Evolutionary conservation across 2,113 vertebrate genomes (phyloP).

Genomic region (Gulo gulo): DNA sequence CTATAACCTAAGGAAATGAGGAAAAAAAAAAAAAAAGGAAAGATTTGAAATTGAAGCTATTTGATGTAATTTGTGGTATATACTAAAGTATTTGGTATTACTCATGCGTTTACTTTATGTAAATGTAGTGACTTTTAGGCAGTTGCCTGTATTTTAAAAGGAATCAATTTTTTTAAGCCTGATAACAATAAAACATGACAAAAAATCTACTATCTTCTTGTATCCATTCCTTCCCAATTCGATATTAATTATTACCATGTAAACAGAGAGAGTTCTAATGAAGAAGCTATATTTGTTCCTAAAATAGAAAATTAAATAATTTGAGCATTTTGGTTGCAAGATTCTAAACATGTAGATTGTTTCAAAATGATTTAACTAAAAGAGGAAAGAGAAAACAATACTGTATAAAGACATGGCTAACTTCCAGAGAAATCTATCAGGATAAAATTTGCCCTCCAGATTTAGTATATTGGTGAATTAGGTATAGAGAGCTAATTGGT

Average conservation of each 20-base stretch:
- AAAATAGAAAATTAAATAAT: slow-evolving; percentile 10
- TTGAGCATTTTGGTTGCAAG: background rate
- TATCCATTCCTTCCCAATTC: background rate
- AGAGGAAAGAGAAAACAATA: background rate
- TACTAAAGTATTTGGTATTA: background rate
- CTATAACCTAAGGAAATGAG: background rate
- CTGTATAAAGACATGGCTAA: background rate
- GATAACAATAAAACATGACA: background rate
- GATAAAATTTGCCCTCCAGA: background rate
- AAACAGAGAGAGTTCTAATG: background rate
- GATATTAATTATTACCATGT: background rate
- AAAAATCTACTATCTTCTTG: background rate
- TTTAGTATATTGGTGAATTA: slow-evolving; percentile 4
- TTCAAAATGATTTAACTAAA: background rate
- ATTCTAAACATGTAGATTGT: background rate
- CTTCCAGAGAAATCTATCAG: background rate
- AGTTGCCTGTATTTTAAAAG: background rate
- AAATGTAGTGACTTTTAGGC: background rate
- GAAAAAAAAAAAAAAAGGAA: background rate
- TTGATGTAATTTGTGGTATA: background rate
- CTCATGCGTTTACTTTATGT: background rate
- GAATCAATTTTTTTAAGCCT: background rate
- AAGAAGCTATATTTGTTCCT: background rate
- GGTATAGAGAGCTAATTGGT: background rate
- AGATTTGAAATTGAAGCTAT: background rate